Percentiles rank a stretch among this genome's conserved stretches.
Conservation (phyloP, 2,113 vertebrate genomes). For the Megalops atlanticus region DNA sequence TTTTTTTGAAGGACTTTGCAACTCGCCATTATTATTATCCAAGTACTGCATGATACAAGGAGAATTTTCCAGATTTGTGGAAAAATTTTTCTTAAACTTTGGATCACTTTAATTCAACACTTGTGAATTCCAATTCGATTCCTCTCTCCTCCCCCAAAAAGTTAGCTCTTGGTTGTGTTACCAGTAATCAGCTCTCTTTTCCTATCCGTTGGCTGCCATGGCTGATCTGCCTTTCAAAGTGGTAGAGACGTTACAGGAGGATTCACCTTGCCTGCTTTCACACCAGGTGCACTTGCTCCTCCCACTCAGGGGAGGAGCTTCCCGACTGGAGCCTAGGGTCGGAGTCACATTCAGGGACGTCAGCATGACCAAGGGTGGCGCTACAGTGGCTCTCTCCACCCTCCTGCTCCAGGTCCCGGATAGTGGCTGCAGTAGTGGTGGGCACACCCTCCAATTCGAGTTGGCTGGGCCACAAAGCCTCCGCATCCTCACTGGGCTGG, state of each 20-base stretch:
- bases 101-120: not conserved
- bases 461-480: constrained; percentile 70
- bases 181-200: not conserved
- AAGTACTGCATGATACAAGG: not conserved
- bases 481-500: constrained; percentile 50
- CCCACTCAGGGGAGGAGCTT: constrained; percentile 86
- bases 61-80: not conserved
- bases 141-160: not conserved
- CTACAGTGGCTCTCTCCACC: constrained; percentile 52
- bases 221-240: constrained; percentile 6
- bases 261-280: constrained; percentile 60
- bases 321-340: constrained; percentile 76
- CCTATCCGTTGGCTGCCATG: constrained; percentile 7
- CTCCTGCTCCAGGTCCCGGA: constrained; percentile 62
- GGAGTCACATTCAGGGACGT: constrained; percentile 71
- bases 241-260: constrained; percentile 23
- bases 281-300: constrained; percentile 89
- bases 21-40: constrained; percentile 4
- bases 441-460: constrained; percentile 73
- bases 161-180: not conserved
- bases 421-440: constrained; percentile 40
- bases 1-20: not conserved
- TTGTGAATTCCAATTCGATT: not conserved
- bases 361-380: constrained; percentile 50
- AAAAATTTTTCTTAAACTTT: not conserved